These are phyloP conservation scores for Phataginus tetradactyla DNA, from an alignment of 2,797 vertebrate genomes.

Conservation along the genomic window DNA sequence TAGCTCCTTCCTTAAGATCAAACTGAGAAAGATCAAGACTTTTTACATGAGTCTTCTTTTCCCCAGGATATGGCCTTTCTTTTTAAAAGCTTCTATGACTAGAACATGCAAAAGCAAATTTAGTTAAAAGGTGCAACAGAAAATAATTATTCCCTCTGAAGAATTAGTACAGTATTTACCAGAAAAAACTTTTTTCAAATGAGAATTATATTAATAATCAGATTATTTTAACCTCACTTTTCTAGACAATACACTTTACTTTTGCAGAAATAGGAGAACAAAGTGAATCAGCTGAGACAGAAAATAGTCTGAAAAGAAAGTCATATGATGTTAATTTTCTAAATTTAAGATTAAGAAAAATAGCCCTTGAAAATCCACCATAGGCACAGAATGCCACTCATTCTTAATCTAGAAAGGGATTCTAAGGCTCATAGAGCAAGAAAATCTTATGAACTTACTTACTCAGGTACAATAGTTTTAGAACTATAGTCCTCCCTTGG, in stretches of 20 bases:
- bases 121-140: not conserved
- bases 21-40: conserved; percentile 34
- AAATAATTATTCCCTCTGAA: conserved; percentile 46
- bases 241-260: conserved; percentile 18
- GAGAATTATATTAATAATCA: not conserved
- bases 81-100: conserved; percentile 29
- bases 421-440: conserved; percentile 11
- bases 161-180: conserved; percentile 28
- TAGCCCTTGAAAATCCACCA: conserved; percentile 36
- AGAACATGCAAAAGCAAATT: conserved; percentile 53
- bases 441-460: conserved; percentile 42
- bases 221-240: conserved; percentile 49
- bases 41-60: conserved; percentile 1
- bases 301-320: conserved; percentile 51
- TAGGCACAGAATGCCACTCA: conserved; percentile 15
- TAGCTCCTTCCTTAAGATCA: conserved; percentile 10
- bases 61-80: not conserved
- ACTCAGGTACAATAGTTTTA: conserved; percentile 17
- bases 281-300: conserved; percentile 40
- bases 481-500: not conserved
- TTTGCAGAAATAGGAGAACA: conserved; percentile 16
- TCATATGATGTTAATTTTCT: conserved; percentile 39
- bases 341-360: conserved; percentile 45
- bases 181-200: conserved; percentile 40
- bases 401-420: conserved; percentile 38